phyloP scores from a whole-genome alignment of 1,140 invertebrate species.

The Zaprionus davidi region DNA sequence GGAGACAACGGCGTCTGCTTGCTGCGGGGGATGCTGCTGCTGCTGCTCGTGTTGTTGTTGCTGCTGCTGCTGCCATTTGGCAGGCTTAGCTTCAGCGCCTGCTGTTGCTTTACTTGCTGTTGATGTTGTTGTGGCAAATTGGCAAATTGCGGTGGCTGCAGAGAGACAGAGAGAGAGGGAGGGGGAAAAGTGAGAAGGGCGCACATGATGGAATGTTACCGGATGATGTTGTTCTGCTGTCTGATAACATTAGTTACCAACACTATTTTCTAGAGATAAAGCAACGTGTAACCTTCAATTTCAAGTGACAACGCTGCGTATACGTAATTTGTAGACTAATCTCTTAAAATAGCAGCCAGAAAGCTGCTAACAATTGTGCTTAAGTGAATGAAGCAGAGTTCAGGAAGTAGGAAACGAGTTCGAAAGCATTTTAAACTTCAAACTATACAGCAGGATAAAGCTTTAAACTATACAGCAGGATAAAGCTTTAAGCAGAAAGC shows the following conservation, averaged over 20 bases:
- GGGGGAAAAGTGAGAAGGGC: background rate
- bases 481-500: no score
- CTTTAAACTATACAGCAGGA: no score
- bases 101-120: constrained; percentile 34
- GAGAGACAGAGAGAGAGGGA: constrained; percentile 7
- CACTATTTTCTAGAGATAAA: background rate
- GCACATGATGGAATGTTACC: background rate
- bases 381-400: background rate
- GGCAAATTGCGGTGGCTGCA: constrained; percentile 83
- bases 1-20: constrained; percentile 52
- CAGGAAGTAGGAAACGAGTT: background rate
- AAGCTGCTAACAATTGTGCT: background rate
- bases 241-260: background rate
- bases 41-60: constrained; percentile 22
- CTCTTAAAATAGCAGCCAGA: background rate
- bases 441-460: no score
- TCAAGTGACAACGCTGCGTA: background rate
- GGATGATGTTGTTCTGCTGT: background rate
- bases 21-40: constrained; percentile 2
- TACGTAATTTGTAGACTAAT: constrained; percentile 3
- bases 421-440: no score
- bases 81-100: constrained; percentile 32
- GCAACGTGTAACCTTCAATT: background rate
- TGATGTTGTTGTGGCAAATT: constrained; percentile 58
- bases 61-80: constrained; percentile 23